Base-by-base conservation (phyloP, 1,140 invertebrate species). In the Bombus superbus region DNA sequence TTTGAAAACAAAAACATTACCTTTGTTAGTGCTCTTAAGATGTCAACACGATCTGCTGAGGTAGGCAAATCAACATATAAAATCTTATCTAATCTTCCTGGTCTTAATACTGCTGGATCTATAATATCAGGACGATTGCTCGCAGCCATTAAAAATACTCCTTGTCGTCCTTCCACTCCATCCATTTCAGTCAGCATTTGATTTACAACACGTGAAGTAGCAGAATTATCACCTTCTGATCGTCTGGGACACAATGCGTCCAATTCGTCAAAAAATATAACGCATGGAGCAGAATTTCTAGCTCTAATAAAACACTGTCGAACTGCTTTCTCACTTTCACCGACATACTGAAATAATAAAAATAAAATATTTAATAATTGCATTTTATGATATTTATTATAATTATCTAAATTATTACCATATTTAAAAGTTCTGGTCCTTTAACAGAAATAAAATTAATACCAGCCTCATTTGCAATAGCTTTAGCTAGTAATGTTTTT, bases 241-340 rank as follows among this genome's bases (percentile, higher is more conserved):
- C 99, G 96, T 91, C 97, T 97, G 0, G 99, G 99, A 94, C 99
- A 99, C 13, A 99, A 94, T 0, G 99, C 98, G 95, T 99, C 99
- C 86, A 99, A 97, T 95, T 99, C 99, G 94, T 99, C 99, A 94
- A 99, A 99, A 95, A 99, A 99, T 93, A 99, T 99, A 25, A 99
- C 98, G 95, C 99, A 99, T 0, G 99, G 99, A 0, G 98, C 96
- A 1, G 99, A 99, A 95, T 99, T 99, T 69, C 98, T 95, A 0
- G 99, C 99, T 87, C 99, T 96, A 92, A 98, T 97, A 94, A 99
- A 99, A 92, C 99, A 98, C 40, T 98, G 97, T 62, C 99, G 96
- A 0, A 99, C 98, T 8, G 98, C 98, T 91, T 98, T 96, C 95
- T 99, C 99, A 96, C 99, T 99, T 95, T 99, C 99, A 87, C 99